These are phyloP conservation scores for Sarotherodon lohbergeri DNA, from an alignment of 2,113 vertebrate genomes.

Conservation along the genomic window DNA sequence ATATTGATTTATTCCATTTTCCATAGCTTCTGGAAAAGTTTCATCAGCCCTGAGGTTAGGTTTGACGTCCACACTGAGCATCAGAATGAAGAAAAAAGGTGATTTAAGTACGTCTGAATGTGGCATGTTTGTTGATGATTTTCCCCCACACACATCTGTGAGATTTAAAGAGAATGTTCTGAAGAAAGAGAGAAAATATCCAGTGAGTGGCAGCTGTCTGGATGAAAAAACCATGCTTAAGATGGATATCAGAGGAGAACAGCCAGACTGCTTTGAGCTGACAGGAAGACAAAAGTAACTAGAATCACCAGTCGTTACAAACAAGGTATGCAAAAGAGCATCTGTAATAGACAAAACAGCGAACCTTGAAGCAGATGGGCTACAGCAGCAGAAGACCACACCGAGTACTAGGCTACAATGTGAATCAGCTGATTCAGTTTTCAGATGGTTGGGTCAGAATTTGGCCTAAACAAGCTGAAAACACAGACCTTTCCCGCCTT, in stretches of 20 bases:
- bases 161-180: neutral
- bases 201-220: neutral
- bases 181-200: neutral
- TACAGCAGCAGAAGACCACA: neutral
- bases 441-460: rapidly evolving
- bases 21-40: neutral
- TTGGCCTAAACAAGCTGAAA: neutral
- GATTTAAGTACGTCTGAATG: neutral
- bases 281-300: neutral
- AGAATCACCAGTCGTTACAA: neutral
- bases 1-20: neutral
- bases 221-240: rapidly evolving
- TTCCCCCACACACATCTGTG: neutral
- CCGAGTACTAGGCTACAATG: rapidly evolving
- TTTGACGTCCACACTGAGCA: neutral
- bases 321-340: neutral
- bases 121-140: neutral
- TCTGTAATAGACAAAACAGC: neutral
- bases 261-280: neutral
- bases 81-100: neutral
- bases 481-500: neutral
- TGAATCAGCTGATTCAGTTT: neutral
- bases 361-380: neutral
- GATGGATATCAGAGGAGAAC: neutral
- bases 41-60: neutral